These are phyloP conservation scores for Caenorhabditis sp. DNA, from an alignment of 2,888 invertebrate genomes.

Conservation along the genomic window DNA sequence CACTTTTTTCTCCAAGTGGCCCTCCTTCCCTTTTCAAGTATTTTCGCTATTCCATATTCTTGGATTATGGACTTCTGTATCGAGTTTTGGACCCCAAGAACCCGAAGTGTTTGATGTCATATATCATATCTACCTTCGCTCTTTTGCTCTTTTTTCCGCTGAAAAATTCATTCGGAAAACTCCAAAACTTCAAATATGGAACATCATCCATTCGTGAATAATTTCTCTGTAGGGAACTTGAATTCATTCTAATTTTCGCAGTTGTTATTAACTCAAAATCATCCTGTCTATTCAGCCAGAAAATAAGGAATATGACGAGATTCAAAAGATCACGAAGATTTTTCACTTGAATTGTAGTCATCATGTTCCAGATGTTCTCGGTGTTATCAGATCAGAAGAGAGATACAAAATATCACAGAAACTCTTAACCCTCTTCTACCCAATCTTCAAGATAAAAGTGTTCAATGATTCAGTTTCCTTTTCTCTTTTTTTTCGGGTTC, in stretches of 20 bases:
- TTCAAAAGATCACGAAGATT: constrained; percentile 4
- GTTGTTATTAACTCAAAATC: neutral
- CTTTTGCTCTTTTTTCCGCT: too few relatives aligned
- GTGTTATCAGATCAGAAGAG: neutral
- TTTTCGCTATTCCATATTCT: neutral
- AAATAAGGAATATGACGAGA: neutral
- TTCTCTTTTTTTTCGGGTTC: neutral
- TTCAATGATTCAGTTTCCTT: constrained; percentile 13
- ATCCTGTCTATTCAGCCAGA: neutral
- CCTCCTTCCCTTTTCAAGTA: neutral
- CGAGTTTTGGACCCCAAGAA: too few relatives aligned
- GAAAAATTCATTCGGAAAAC: too few relatives aligned
- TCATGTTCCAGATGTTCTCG: neutral
- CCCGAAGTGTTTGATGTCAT: too few relatives aligned
- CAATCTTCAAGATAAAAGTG: neutral
- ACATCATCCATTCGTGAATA: neutral
- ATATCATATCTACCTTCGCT: too few relatives aligned
- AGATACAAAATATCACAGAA: too few relatives aligned
- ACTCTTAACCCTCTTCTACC: neutral
- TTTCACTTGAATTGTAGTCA: neutral
- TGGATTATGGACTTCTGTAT: neutral
- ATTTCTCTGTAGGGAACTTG: neutral
- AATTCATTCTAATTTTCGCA: constrained; percentile 7
- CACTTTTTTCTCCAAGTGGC: neutral
- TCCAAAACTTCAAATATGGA: neutral